Evolutionary conservation across 2,113 vertebrate genomes (phyloP).

Genomic region (Gulo gulo): DNA sequence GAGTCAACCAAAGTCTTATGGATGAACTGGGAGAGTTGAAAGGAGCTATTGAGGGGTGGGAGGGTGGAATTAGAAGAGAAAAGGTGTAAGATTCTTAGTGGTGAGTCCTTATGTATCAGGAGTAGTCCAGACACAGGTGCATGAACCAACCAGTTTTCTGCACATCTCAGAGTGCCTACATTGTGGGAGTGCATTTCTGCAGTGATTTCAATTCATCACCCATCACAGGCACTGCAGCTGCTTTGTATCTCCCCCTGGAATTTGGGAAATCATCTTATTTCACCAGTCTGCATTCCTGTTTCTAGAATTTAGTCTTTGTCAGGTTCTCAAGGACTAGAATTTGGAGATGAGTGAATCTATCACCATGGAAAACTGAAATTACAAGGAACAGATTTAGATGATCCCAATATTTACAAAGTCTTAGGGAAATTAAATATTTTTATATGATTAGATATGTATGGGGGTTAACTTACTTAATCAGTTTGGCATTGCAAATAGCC

Average conservation of each 20-base stretch:
- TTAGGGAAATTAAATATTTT: not conserved
- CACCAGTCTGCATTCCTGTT: not conserved
- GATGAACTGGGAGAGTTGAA: not conserved
- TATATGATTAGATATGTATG: not conserved
- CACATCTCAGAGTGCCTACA: not conserved
- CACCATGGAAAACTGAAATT: not conserved
- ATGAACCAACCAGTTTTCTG: not conserved
- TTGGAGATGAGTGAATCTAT: not conserved
- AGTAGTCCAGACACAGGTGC: not conserved
- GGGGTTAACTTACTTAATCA: not conserved
- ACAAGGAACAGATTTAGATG: not conserved
- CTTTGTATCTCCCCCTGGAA: not conserved
- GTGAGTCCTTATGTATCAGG: not conserved
- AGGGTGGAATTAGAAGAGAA: not conserved
- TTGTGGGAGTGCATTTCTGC: not conserved
- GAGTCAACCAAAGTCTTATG: not conserved
- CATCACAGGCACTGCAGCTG: not conserved
- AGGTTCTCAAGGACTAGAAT: not conserved
- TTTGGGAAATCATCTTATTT: not conserved
- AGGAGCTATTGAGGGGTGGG: too few relatives aligned
- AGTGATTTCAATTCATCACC: not conserved
- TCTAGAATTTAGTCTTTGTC: not conserved
- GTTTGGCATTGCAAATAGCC: conserved; percentile 3
- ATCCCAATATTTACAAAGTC: conserved; percentile 19
- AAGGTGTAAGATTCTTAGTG: not conserved